A percentile compares a stretch with the other conserved stretches of the same genome.
phyloP scores from a whole-genome alignment of 2,113 vertebrate genomes.

The Oryzias woworae region DNA sequence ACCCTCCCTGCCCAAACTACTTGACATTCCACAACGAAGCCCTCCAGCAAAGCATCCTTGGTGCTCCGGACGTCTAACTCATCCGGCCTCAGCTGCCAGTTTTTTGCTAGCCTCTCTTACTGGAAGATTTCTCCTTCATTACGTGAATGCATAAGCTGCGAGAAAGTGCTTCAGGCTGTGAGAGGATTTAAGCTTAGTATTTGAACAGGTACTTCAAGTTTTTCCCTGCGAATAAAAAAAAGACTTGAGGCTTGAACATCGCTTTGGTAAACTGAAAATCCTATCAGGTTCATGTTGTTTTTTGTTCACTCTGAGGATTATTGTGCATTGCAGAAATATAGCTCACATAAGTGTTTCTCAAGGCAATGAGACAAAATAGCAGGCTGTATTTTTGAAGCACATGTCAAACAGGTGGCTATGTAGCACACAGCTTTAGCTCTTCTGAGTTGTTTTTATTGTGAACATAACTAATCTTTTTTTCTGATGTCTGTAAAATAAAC shows the following conservation, averaged over 20 bases:
- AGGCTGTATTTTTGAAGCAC: too few species aligned
- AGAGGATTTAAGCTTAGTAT: conserved; percentile 23
- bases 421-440: too few species aligned
- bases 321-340: too few species aligned
- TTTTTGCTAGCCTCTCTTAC: conserved; percentile 26
- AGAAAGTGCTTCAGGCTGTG: conserved; percentile 10
- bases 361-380: too few species aligned
- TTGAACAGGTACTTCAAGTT: not conserved
- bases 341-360: too few species aligned
- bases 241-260: not conserved
- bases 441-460: too few species aligned
- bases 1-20: conserved; percentile 49
- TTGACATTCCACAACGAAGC: conserved; percentile 68
- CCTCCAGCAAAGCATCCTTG: conserved; percentile 38
- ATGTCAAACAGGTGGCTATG: too few species aligned
- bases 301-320: not conserved
- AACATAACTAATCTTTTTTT: too few species aligned
- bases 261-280: conserved; percentile 10
- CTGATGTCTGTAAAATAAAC: too few species aligned
- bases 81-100: conserved; percentile 31
- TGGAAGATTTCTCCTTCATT: conserved; percentile 25
- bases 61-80: conserved; percentile 25
- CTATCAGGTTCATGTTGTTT: conserved; percentile 1
- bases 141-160: conserved; percentile 24
- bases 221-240: conserved; percentile 7